A percentile compares a stretch with the other conserved stretches of the same genome.
Conservation (phyloP, 1,140 invertebrate genomes). For the Palaemon carinicauda region DNA sequence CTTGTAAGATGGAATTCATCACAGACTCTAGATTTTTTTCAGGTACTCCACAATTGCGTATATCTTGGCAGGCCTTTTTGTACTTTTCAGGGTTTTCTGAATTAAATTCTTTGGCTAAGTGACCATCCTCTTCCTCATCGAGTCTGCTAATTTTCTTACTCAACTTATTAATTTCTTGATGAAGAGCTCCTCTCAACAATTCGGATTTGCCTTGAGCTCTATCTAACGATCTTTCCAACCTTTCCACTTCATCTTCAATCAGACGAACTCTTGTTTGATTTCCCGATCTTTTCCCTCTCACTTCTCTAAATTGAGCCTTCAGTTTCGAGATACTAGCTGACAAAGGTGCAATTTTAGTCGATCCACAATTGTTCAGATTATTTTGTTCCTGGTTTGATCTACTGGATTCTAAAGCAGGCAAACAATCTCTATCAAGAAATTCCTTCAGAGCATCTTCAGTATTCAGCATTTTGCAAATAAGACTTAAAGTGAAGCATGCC, state of each 20-base stretch:
- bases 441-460: neutral
- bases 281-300: neutral
- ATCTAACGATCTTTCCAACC: neutral
- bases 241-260: constrained; percentile 21
- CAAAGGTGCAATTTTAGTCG: no score
- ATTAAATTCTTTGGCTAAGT: no score
- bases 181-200: no score
- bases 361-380: neutral
- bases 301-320: neutral
- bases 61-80: no score
- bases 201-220: no score
- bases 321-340: neutral
- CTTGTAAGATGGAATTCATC: no score
- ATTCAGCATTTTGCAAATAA: constrained; percentile 31
- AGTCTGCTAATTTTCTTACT: no score
- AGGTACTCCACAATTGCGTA: no score
- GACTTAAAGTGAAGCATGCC: constrained; percentile 43
- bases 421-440: constrained; percentile 20
- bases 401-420: constrained; percentile 25
- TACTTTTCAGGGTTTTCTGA: no score
- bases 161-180: no score
- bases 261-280: neutral
- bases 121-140: no score
- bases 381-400: constrained; percentile 29
- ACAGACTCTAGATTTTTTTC: no score